Percentiles rank a stretch among this genome's conserved stretches.
Evolutionary conservation across 2,113 vertebrate genomes (phyloP).

Genomic region (Poeciliopsis retropinna): DNA sequence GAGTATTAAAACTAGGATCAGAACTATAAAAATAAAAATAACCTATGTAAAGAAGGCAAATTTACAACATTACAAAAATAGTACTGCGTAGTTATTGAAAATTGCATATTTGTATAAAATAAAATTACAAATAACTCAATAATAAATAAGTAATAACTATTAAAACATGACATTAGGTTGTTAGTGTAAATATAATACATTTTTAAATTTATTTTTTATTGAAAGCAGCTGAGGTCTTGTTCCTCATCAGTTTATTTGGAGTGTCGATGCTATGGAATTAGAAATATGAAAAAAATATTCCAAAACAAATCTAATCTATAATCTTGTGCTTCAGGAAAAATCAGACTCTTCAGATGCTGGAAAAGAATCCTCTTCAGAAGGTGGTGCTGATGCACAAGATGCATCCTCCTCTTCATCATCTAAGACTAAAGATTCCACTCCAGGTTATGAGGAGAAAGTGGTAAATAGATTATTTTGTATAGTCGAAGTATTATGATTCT

Average conservation of each 20-base stretch:
- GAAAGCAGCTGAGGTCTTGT: too few species aligned
- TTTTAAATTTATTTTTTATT: too few species aligned
- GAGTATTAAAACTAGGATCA: too few species aligned
- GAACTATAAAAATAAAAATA: too few species aligned
- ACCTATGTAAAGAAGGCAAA: too few species aligned
- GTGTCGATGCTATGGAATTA: not conserved
- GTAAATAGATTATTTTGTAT: constrained; percentile 72
- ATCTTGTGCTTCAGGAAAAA: constrained; percentile 45
- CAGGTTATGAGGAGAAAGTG: constrained; percentile 97
- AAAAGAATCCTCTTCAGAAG: constrained; percentile 78
- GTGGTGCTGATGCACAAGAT: constrained; percentile 83
- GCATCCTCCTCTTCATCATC: constrained; percentile 80
- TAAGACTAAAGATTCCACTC: constrained; percentile 81
- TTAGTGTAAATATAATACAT: too few species aligned
- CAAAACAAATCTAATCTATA: constrained; percentile 2
- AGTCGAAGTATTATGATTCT: not conserved
- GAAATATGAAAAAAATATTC: not conserved
- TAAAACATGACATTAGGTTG: too few species aligned
- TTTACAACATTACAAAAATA: too few species aligned
- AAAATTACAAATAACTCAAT: too few species aligned
- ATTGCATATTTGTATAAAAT: too few species aligned
- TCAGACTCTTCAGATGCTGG: constrained; percentile 76
- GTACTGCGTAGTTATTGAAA: too few species aligned
- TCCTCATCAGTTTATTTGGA: not conserved
- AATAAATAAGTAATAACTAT: too few species aligned